phyloP scores from a whole-genome alignment of 2,113 vertebrate genomes.

The Cryptomyrus ogoouensis region DNA sequence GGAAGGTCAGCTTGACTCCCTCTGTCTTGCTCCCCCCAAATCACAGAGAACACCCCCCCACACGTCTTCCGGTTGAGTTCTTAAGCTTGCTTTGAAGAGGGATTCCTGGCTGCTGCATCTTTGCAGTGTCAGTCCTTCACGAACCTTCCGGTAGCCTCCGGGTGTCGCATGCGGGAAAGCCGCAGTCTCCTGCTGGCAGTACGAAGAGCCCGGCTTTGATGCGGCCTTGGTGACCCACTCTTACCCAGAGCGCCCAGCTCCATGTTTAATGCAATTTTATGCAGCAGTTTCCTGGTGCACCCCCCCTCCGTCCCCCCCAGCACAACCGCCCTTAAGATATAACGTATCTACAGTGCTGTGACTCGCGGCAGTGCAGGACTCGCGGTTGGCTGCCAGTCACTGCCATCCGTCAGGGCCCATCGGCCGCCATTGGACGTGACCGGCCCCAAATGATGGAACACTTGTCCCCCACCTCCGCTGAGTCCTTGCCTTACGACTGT shows the following conservation, averaged over 20 bases:
- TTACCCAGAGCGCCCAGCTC: neutral
- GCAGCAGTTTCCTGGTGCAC: neutral
- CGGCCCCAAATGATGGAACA: neutral
- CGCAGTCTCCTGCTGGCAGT: neutral
- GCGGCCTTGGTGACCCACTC: neutral
- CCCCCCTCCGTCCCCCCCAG: neutral
- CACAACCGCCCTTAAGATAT: neutral
- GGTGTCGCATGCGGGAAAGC: neutral
- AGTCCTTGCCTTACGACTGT: neutral
- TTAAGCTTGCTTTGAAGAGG: neutral
- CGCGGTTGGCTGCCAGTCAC: neutral
- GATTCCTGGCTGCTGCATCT: neutral
- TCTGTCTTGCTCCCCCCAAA: neutral
- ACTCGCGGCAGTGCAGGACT: neutral
- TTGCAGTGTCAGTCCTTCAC: neutral
- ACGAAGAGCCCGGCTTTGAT: neutral
- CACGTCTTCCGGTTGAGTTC: neutral
- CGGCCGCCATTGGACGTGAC: neutral
- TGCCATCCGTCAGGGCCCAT: neutral
- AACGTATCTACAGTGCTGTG: neutral
- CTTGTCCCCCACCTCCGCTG: neutral
- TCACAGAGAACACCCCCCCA: neutral
- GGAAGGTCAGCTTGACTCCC: neutral
- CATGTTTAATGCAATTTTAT: slow-evolving; percentile 17
- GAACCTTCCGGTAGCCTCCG: neutral